Conservation (phyloP, 2,797 vertebrate species). For the Platyrinchus mystaceus region DNA sequence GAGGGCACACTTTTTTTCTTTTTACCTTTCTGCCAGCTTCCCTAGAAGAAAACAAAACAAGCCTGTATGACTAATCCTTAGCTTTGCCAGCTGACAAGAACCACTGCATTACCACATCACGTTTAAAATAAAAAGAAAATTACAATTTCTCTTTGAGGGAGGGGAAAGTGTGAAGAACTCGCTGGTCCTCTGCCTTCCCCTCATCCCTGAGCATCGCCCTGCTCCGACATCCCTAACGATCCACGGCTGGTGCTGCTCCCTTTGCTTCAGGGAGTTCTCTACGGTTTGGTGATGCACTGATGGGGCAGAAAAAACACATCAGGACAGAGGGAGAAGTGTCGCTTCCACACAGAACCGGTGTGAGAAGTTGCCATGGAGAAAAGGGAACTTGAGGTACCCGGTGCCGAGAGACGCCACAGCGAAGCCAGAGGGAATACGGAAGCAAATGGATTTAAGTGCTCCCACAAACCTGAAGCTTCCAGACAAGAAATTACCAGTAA, state of each 20-base stretch:
- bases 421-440: constrained; percentile 60
- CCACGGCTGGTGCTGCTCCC: background rate
- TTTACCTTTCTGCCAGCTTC: constrained; percentile 35
- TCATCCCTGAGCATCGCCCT: background rate
- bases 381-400: constrained; percentile 80
- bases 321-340: constrained; percentile 41
- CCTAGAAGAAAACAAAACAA: constrained; percentile 23
- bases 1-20: background rate
- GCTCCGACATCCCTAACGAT: background rate
- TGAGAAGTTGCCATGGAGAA: constrained; percentile 89
- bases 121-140: background rate
- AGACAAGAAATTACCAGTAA: constrained; percentile 67
- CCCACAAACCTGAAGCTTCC: constrained; percentile 61
- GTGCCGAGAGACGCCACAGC: constrained; percentile 68
- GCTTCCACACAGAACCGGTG: constrained; percentile 76
- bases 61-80: constrained; percentile 25
- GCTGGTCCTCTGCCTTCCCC: background rate
- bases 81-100: constrained; percentile 34
- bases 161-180: background rate
- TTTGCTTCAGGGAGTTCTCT: background rate
- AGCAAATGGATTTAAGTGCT: constrained; percentile 67
- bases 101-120: background rate
- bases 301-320: background rate
- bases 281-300: background rate
- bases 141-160: background rate